Evolutionary conservation across 1,140 invertebrate genomes (phyloP).

Genomic region (Hetaerina americana): DNA sequence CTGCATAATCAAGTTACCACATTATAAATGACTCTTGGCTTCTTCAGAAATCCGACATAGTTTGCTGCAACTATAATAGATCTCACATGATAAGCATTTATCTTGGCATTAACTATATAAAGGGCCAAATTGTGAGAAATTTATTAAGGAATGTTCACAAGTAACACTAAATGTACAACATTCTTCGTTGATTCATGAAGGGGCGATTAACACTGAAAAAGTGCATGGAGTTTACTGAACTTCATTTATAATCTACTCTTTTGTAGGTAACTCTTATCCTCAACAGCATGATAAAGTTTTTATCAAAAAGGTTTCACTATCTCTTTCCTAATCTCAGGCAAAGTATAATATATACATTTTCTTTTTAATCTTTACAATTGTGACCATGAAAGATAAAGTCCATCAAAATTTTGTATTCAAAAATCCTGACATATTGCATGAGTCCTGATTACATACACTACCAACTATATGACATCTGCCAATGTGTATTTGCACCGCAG

Average conservation of each 20-base stretch:
- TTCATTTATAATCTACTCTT: slow-evolving; percentile 16
- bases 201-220: slow-evolving; percentile 16
- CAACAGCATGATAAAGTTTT: slow-evolving; percentile 20
- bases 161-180: slow-evolving; percentile 17
- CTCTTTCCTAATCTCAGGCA: slow-evolving; percentile 18
- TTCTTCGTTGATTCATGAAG: slow-evolving; percentile 18
- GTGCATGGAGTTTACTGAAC: slow-evolving; percentile 15
- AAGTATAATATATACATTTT: slow-evolving; percentile 17
- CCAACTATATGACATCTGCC: neutral
- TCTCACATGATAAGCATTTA: slow-evolving; percentile 16
- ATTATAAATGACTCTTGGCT: slow-evolving; percentile 11
- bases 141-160: slow-evolving; percentile 17
- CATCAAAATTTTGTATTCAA: slow-evolving; percentile 19
- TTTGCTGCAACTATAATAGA: slow-evolving; percentile 16
- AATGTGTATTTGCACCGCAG: slow-evolving; percentile 3
- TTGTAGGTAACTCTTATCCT: slow-evolving; percentile 18
- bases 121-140: slow-evolving; percentile 17
- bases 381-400: slow-evolving; percentile 19
- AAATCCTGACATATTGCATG: slow-evolving; percentile 12
- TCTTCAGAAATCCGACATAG: slow-evolving; percentile 13
- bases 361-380: slow-evolving; percentile 18
- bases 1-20: slow-evolving; percentile 11
- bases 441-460: slow-evolving; percentile 13
- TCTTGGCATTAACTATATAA: slow-evolving; percentile 15
- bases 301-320: slow-evolving; percentile 17